These are phyloP conservation scores for Poeciliopsis gracilis DNA, from an alignment of 2,797 vertebrate genomes.

Conservation along the genomic window DNA sequence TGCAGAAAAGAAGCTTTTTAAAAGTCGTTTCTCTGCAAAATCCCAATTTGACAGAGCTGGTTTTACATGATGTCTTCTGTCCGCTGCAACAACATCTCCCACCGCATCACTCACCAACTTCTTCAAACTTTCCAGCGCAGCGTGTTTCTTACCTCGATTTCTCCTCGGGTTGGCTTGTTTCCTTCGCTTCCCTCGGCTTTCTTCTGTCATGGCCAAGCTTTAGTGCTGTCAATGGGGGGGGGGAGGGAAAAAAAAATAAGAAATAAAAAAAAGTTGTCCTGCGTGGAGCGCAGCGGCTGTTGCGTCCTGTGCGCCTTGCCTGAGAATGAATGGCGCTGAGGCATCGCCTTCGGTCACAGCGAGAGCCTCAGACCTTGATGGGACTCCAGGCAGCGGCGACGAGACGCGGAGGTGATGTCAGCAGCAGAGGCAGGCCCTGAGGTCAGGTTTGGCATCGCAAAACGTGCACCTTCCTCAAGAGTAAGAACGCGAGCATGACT, in stretches of 20 bases:
- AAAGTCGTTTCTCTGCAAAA: background rate
- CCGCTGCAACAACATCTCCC: constrained; percentile 38
- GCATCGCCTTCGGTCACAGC: constrained; percentile 78
- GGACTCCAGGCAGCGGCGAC: constrained; percentile 63
- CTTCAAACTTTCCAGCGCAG: constrained; percentile 44
- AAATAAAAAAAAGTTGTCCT: constrained; percentile 42
- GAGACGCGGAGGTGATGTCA: constrained; percentile 79
- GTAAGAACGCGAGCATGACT: background rate
- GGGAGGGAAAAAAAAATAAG: constrained; percentile 13
- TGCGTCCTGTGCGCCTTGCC: constrained; percentile 64
- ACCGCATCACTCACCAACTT: constrained; percentile 44
- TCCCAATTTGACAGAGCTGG: background rate
- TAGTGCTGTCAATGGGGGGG: background rate
- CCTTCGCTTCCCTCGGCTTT: constrained; percentile 82
- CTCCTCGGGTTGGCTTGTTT: constrained; percentile 86
- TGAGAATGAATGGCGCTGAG: constrained; percentile 71
- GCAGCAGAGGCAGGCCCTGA: constrained; percentile 75
- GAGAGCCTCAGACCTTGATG: constrained; percentile 74
- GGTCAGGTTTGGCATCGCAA: constrained; percentile 55
- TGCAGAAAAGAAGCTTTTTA: background rate
- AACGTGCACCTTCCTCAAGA: constrained; percentile 52
- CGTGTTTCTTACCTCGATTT: constrained; percentile 77
- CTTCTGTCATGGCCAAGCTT: constrained; percentile 78
- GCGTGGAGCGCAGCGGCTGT: constrained; percentile 40
- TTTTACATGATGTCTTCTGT: background rate